phyloP scores from a whole-genome alignment of 2,113 vertebrate species.

The Podocnemis expansa region DNA sequence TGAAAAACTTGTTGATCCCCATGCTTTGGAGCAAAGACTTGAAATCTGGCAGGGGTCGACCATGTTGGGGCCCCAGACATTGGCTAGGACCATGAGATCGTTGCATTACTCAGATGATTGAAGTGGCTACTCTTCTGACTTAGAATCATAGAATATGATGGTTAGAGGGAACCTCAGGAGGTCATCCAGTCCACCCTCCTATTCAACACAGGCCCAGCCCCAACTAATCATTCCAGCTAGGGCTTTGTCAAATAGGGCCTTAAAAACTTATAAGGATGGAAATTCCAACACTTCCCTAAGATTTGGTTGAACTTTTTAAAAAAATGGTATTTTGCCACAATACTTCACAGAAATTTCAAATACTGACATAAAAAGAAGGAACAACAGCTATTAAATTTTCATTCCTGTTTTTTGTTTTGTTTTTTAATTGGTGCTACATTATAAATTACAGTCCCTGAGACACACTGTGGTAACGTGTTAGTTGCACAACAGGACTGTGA shows the following conservation, averaged over 20 bases:
- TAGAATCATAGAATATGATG: too few species aligned
- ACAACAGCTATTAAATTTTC: not conserved
- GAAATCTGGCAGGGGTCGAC: not conserved
- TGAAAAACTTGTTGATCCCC: not conserved
- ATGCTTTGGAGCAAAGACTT: constrained; percentile 28
- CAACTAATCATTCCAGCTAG: too few species aligned
- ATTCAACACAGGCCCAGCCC: too few species aligned
- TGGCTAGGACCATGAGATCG: not conserved
- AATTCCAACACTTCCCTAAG: too few species aligned
- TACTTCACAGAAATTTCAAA: not conserved
- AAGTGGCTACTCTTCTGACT: not conserved
- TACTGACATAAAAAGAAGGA: not conserved
- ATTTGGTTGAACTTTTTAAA: not conserved
- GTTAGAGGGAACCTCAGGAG: too few species aligned
- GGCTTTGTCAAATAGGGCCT: too few species aligned
- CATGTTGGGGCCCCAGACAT: not conserved
- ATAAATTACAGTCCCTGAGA: not conserved
- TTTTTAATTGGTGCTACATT: not conserved
- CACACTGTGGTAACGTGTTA: not conserved
- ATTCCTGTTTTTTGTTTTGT: not conserved
- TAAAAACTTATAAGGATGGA: too few species aligned
- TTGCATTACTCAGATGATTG: not conserved
- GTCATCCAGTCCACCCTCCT: too few species aligned
- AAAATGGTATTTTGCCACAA: not conserved
- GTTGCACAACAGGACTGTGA: not conserved